These are phyloP conservation scores for Hiodon tergisus DNA, from an alignment of 2,113 vertebrate genomes.

Conservation along the genomic window DNA sequence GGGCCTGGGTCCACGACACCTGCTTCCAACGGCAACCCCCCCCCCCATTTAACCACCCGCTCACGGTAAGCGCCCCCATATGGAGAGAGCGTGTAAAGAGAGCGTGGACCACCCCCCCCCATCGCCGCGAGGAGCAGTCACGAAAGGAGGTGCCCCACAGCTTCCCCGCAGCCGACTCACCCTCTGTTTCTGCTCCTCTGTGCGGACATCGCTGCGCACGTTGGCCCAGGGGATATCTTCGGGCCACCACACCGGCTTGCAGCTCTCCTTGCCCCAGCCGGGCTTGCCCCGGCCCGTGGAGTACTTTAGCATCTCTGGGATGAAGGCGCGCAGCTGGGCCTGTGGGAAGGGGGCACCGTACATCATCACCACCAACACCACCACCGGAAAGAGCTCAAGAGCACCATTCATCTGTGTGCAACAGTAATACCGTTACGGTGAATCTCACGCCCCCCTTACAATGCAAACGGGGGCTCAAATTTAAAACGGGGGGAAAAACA, in stretches of 20 bases:
- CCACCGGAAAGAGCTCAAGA: background rate
- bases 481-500: too few relatives aligned
- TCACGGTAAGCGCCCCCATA: too few relatives aligned
- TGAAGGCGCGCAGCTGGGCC: constrained; percentile 96
- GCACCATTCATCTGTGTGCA: too few relatives aligned
- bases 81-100: too few relatives aligned
- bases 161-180: constrained; percentile 48
- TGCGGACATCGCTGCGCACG: constrained; percentile 92
- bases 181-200: constrained; percentile 94
- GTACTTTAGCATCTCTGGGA: constrained; percentile 98
- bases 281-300: constrained; percentile 95
- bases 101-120: background rate
- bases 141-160: background rate
- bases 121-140: background rate
- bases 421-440: too few relatives aligned
- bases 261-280: constrained; percentile 98
- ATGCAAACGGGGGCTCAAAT: too few relatives aligned
- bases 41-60: too few relatives aligned
- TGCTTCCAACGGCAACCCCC: constrained; percentile 35
- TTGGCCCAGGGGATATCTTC: constrained; percentile 98
- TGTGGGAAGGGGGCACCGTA: constrained; percentile 38
- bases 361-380: background rate
- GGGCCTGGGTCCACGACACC: constrained; percentile 97
- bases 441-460: too few relatives aligned
- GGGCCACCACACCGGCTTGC: constrained; percentile 96